Evolutionary conservation across 2,113 vertebrate genomes (phyloP), one percentile per base, ranked within the genome.

Genomic region (Ptychochromis oligacanthus): DNA sequence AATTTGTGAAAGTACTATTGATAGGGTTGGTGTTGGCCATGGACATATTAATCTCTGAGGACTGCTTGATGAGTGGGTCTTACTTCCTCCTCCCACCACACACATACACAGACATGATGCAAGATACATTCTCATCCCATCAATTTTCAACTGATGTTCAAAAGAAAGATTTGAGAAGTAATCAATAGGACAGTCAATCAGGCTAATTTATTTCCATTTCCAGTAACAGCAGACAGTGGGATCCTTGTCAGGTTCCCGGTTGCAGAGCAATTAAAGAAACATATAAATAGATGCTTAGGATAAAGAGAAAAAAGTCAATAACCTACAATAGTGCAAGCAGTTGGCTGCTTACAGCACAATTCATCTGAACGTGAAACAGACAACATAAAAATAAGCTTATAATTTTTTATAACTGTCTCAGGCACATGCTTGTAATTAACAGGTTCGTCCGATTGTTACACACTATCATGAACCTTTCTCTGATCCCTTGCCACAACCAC

Each of bases 201-300:
- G 57, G 77, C 87, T 93, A 94, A 95, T 95, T 95, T 95, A 95
- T 84, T 79, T 77, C 17, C 3, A 13, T 92, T 96, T 96, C 95
- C 94, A 84, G 95, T 93, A 96, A 94, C 75, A 85, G 88, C 78
- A 82, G 83, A 91, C 89, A 89, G 88, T 55, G 70, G 83, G 77
- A 93, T 93, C 90, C 79, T 79, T 81, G 86, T 93, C 92, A 93
- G 88, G 79, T 95, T 95, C 94, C 93, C 93, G 93, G 91, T 92
- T 93, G 81, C 61, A 52, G 46, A 77, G 65, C 80, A 84, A 74
- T 94, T 88, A 93, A 91, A 64, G 67, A 52, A 81, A 83, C 64
- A 76, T 46, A 67, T 59, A 57, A 87, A 89, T 85, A 65, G 81
- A 86, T 57, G 87, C 86, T 79, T 79, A 4, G 46, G 80, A 81